Base-by-base conservation (phyloP, 2,888 invertebrate species). In the Leptura quadrifasciata region DNA sequence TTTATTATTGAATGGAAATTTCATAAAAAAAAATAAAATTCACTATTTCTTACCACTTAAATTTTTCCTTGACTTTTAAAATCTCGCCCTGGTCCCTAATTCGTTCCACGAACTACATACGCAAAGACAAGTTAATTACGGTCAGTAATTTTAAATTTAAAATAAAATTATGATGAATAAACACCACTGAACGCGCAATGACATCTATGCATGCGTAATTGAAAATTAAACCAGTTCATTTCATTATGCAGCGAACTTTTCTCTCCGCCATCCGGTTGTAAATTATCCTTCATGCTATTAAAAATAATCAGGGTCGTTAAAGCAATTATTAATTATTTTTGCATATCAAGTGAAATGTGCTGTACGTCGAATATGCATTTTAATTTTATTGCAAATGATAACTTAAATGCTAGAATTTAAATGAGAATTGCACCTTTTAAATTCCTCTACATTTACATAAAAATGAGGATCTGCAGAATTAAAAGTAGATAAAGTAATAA, bases 301-400 rank as follows among this genome's bases (percentile, higher is more conserved):
- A 31, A 35, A 55, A 68, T 35, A 68, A 68, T 68, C 47, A 18
- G 31, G 68, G 57, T 54, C 21, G 52, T 67, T 54, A 54, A 54
- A 24, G 52, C 24, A 52, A 54, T 54, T 67, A 54, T 67, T 67
- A 67, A 52, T 67, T 24, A 52, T 52, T 67, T 67, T 67, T 67
- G 31, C 60, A 27, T 60, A 60, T 27, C 60, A 27, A 21, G 60
- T 27, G 60, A 21, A 60, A 60, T 24, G 58, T 21, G 21, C 21
- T 60, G 58, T n/a, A 15, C 60, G 60, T 60, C 24, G 60, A 60
- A 27, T 60, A 9, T n/a, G 12, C 8, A n/a, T 60, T 27, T 24
- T 27, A 60, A 10, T 60, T 24, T 60, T 60, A 27, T n/a, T 60
- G 60, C 27, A 27, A 60, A 60, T 60, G 21, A 27, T 6, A 27